Base-by-base conservation (phyloP, 2,113 vertebrate genomes). In the Talpa occidentalis region DNA sequence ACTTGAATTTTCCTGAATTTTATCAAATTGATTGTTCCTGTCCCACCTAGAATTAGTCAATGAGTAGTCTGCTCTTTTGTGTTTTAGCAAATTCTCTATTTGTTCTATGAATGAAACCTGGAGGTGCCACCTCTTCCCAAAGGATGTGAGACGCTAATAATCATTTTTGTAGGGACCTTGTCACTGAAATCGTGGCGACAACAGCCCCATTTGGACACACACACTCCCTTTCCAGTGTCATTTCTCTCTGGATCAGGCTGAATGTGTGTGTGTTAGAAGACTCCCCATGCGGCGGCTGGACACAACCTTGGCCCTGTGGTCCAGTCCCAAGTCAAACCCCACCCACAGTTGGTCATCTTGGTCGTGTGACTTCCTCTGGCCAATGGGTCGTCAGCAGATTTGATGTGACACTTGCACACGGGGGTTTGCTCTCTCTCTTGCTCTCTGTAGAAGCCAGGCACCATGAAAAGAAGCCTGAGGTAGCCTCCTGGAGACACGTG, bases 61-160 rank as follows among this genome's bases (percentile, higher is more conserved):
- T 37, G 10, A 54, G 52, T 60, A 73, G 64, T 73, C 40, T 72
- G 17, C 24, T 66, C 37, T 81, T 90, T 73, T 59, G 24, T 64
- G 24, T 93, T 54, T 73, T 91, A n/a, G 72, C 7, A 83, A 83
- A 93, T 67, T 93, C 40, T 37, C 93, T 67, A 83, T 30, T 64
- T 78, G n/a, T 66, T 77, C n/a, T 87, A 49, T 66, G 40, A 60
- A 60, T n/a, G 11, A 79, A 69, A 26, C 52, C 32, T 3, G 4
- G 17, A 26, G 49, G 92, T 14, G 54, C 70, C 14, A 59, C 22
- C 66, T 73, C 60, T 88, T 19, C 60, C 66, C 69, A 93, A 59
- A 90, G 64, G 30, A 88, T 42, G 37, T 86, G 44, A 86, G 89
- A 66, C 88, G 21, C 76, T 83, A 77, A 32, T 15, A 56, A 35